A percentile compares a stretch with the other conserved stretches of the same genome.
Conservation (phyloP, 2,888 invertebrate species). For the Meliscaeva auricollis region DNA sequence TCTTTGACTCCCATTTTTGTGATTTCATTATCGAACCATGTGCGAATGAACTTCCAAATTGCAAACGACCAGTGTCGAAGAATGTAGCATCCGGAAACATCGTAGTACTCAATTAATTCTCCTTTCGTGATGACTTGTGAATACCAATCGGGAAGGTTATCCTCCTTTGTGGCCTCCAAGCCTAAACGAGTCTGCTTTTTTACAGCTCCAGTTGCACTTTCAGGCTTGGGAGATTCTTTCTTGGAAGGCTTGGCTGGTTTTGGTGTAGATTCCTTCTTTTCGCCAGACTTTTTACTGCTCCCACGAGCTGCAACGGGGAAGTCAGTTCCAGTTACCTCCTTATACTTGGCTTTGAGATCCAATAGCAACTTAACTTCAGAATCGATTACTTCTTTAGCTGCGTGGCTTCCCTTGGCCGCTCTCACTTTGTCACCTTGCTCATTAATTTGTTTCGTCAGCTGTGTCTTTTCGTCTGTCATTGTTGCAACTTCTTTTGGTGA, state of each 20-base stretch:
- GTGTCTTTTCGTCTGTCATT: constrained; percentile 78
- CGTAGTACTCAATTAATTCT: constrained; percentile 99
- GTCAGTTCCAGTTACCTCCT: constrained; percentile 85
- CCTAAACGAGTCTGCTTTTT: constrained; percentile 98
- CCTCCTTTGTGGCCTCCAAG: constrained; percentile 96
- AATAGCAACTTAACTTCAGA: constrained; percentile 85
- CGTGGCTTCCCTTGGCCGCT: constrained; percentile 85
- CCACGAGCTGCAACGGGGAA: constrained; percentile 84
- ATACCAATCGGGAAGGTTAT: constrained; percentile 98
- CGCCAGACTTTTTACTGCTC: constrained; percentile 80
- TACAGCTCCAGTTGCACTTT: constrained; percentile 85
- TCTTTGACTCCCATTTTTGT: constrained; percentile 97
- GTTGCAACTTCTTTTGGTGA: constrained; percentile 67
- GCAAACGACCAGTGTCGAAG: constrained; percentile 98
- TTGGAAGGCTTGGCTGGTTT: constrained; percentile 80
- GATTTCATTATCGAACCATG: constrained; percentile 94
- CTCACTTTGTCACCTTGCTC: constrained; percentile 87
- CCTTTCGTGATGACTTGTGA: constrained; percentile 95
- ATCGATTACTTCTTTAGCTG: constrained; percentile 84
- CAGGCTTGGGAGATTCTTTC: constrained; percentile 81
- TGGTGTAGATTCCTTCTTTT: constrained; percentile 79
- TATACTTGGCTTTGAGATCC: constrained; percentile 87
- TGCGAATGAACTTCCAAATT: constrained; percentile 96
- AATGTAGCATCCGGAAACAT: constrained; percentile 99
- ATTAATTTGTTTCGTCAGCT: constrained; percentile 84